Conservation (phyloP, 2,888 invertebrate species). For the Apantesis nais region DNA sequence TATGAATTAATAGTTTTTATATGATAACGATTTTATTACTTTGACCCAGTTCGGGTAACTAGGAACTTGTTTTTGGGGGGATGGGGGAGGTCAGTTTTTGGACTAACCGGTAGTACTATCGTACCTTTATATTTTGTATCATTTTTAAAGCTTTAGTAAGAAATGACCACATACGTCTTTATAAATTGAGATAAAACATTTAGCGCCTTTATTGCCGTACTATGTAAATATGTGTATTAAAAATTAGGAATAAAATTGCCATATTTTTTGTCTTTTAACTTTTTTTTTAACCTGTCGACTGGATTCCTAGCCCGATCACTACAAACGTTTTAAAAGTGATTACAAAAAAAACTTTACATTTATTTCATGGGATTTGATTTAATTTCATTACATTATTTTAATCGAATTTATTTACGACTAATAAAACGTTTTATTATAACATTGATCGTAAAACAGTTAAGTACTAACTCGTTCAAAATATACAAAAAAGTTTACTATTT, state of each 20-base stretch:
- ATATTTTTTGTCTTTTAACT: background rate
- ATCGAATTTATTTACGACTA: background rate
- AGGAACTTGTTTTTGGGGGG: background rate
- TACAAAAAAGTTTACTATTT: background rate
- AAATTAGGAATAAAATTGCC: background rate
- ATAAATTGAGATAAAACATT: background rate
- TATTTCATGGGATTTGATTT: too few relatives aligned
- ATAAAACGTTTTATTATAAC: background rate
- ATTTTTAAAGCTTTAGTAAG: background rate
- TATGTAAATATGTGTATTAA: too few relatives aligned
- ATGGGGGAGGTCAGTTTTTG: background rate
- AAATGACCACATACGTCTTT: background rate
- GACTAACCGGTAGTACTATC: background rate
- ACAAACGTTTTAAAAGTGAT: too few relatives aligned
- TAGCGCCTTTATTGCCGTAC: background rate
- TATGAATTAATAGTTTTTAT: slow-evolving; percentile 7
- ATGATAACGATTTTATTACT: slow-evolving; percentile 7
- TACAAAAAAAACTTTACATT: too few relatives aligned
- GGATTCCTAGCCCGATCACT: background rate
- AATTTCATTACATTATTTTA: too few relatives aligned
- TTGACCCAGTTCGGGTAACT: slow-evolving; percentile 8
- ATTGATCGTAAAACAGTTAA: background rate
- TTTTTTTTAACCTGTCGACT: background rate
- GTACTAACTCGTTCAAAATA: background rate
- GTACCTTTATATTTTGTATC: background rate